Percentiles rank a stretch among this genome's conserved stretches.
Conservation (phyloP, 1,140 invertebrate genomes). For the Lycorma delicatula region DNA sequence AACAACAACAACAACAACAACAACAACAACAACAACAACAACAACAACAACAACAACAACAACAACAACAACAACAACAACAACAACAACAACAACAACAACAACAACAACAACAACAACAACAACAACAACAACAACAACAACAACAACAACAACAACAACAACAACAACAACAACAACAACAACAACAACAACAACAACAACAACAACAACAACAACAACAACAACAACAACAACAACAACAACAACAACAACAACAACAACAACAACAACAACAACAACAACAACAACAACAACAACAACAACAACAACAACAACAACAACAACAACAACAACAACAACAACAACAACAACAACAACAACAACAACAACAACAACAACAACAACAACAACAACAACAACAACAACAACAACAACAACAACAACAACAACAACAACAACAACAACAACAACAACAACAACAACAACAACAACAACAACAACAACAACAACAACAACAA, state of each 20-base stretch:
- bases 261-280: neutral
- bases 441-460: neutral
- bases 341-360: neutral
- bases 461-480: neutral
- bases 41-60: neutral
- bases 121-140: constrained; percentile 1
- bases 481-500: neutral
- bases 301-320: constrained; percentile 1
- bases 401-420: neutral
- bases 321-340: neutral
- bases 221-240: neutral
- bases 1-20: constrained; percentile 1
- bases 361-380: constrained; percentile 1
- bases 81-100: neutral
- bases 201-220: neutral
- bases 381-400: neutral
- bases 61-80: constrained; percentile 1
- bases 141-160: neutral
- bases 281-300: neutral
- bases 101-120: neutral
- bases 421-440: constrained; percentile 1
- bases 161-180: neutral
- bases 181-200: constrained; percentile 1
- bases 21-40: neutral
- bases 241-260: constrained; percentile 1